Base-by-base conservation (phyloP, 1,140 invertebrate species). In the Trachymyrmex cornetzi region DNA sequence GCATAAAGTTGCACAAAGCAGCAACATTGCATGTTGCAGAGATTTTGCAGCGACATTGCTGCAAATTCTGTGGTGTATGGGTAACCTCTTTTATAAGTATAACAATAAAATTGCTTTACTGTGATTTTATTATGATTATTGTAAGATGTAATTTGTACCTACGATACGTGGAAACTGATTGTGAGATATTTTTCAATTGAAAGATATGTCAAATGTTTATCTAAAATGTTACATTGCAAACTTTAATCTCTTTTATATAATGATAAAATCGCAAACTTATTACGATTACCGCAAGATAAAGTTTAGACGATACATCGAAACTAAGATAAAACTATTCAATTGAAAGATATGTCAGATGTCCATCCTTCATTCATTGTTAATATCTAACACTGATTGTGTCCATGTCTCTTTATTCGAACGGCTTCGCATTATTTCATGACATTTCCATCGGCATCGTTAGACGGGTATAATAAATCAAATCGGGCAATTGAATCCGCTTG, bases 381-480 rank as follows among this genome's bases (percentile, higher is more conserved):
- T 67, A 64, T 66, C 61, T 66, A 50, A 55, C 77, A 53, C 59
- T n/a, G 77, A 66, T 66, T 67, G 48, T 30, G 67, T 61, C 38
- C 30, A 16, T 19, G 53, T 74, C 38, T 74, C 57, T 74, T 19
- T 24, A 82, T 74, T 74, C 55, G 57, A 57, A 48, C 24, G 14
- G 63, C 38, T 38, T 34, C 38, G 67, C 55, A 22, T 82, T 82
- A 82, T 82, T 48, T 55, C 79, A 16, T 82, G 79, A 82, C 67
- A 72, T 74, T 74, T 82, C 55, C 67, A 82, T 82, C 53, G 53
- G 55, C 80, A 22, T 82, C 67, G 80, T 82, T 72, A 59, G 80
- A 82, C 44, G 38, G 71, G 67, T 72, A 48, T 82, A 82, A 74
- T 82, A 82, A 82, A 82, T 82, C 80, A 82, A 82, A 82, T 74